phyloP scores from a whole-genome alignment of 2,797 vertebrate species.

The Brotula barbata region DNA sequence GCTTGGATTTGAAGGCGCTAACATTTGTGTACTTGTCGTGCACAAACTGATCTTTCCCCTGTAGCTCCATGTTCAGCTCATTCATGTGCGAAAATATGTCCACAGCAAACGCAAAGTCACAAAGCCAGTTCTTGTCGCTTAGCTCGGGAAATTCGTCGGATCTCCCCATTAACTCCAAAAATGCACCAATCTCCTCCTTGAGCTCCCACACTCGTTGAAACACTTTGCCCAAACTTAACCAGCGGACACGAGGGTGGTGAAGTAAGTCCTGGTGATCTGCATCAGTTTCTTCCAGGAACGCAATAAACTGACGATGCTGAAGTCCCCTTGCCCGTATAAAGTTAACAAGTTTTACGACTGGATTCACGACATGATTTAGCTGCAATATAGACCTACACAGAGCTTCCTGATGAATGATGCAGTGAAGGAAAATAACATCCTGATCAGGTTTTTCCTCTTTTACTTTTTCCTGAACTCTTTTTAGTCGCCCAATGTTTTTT shows the following conservation, averaged over 20 bases:
- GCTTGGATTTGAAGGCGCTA: slow-evolving; percentile 29
- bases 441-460: slow-evolving; percentile 11
- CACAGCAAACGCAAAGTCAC: slow-evolving; percentile 19
- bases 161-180: slow-evolving; percentile 10
- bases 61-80: slow-evolving; percentile 15
- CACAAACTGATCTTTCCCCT: slow-evolving; percentile 16
- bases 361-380: slow-evolving; percentile 28
- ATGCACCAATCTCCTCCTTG: slow-evolving; percentile 17
- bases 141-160: slow-evolving; percentile 25
- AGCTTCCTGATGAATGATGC: slow-evolving; percentile 28
- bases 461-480: too few species aligned
- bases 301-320: slow-evolving; percentile 22
- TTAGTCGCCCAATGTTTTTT: too few species aligned
- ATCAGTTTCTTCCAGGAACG: slow-evolving; percentile 27
- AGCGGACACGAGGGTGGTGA: neutral
- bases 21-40: slow-evolving; percentile 18
- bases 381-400: slow-evolving; percentile 27
- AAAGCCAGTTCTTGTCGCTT: slow-evolving; percentile 5
- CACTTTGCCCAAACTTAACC: slow-evolving; percentile 16
- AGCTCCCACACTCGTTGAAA: slow-evolving; percentile 29
- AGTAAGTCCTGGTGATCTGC: too few species aligned
- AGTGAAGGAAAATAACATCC: slow-evolving; percentile 33
- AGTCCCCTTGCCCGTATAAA: slow-evolving; percentile 12
- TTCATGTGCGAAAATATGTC: slow-evolving; percentile 19
- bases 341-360: slow-evolving; percentile 27